These are phyloP conservation scores for Drosophila eugracilis DNA, from an alignment of 1,140 invertebrate genomes.

Conservation along the genomic window DNA sequence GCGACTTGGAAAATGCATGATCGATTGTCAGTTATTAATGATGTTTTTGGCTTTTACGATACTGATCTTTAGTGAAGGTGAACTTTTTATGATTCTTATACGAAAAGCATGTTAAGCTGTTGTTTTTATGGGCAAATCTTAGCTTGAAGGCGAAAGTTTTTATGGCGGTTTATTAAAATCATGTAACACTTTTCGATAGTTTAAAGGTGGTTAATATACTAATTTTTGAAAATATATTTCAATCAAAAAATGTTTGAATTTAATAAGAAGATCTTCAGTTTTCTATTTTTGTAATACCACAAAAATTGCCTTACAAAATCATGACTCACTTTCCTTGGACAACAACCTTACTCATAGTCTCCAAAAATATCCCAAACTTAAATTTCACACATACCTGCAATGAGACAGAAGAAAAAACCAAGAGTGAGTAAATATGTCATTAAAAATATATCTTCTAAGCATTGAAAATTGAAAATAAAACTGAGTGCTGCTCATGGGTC, in stretches of 20 bases:
- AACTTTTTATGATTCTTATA: constrained; percentile 15
- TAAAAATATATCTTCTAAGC: constrained; percentile 51
- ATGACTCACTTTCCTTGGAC: constrained; percentile 19
- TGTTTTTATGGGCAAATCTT: constrained; percentile 1
- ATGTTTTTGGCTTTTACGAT: constrained; percentile 8
- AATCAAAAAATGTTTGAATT: neutral
- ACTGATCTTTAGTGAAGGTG: constrained; percentile 7
- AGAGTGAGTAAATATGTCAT: constrained; percentile 57
- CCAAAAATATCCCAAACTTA: constrained; percentile 24
- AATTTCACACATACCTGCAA: constrained; percentile 64
- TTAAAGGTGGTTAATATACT: too few species aligned
- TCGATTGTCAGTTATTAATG: constrained; percentile 34
- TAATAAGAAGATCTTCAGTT: too few species aligned
- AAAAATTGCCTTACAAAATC: neutral
- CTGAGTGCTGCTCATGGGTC: constrained; percentile 47
- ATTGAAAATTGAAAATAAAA: constrained; percentile 28
- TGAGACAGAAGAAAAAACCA: constrained; percentile 31
- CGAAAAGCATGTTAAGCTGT: neutral
- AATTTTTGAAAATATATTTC: too few species aligned
- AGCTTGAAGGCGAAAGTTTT: neutral
- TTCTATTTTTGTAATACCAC: neutral
- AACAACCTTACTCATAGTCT: constrained; percentile 1
- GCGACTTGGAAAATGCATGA: constrained; percentile 17
- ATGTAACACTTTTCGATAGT: too few species aligned
- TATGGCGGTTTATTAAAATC: neutral